Evolutionary conservation across 2,888 invertebrate genomes (phyloP), one percentile per base, ranked within the genome.

Genomic region (Trachelus stipa): DNA sequence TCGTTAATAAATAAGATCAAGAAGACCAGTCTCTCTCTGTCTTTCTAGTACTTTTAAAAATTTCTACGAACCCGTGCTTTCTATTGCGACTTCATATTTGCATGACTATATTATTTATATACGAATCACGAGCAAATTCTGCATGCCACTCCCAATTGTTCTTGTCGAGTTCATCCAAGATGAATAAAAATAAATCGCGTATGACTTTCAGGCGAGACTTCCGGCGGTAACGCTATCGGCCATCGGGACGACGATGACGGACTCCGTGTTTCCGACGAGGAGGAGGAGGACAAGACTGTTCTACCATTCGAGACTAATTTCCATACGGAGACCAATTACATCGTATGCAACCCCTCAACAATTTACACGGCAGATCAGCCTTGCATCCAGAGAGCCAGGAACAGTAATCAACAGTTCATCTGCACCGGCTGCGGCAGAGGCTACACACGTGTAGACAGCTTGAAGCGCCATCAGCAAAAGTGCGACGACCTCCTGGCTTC

Each of bases 391-490:
- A 71, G 33, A 34, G 4, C 71, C 33, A 71, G 33, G 71, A 31
- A 31, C 33, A 71, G 31, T 23, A 71, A 71, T 34, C 30, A 83
- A 71, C 85, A 87, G 68, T 88, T 85, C 69, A 84, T 84, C n/a
- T 92, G 92, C 82, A 85, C 85, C 40, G 88, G 87, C 33, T 92
- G 92, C 80, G 89, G 89, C 68, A 88, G 90, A 73, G 84, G 87
- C 6, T 92, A 92, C 82, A 88, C 90, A 34, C 85, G 91, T 30
- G 90, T 90, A 74, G 88, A 90, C 81, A 91, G 91, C 40, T 80
- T 92, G 12, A 87, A 85, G 30, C 86, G 91, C 37, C 92, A 92
- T 80, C 87, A 90, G 74, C 76, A 80, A 2, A 83, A 82, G 75
- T 83, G 83, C 77, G 77, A 79, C n/a, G 77, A 71, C 31, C 71